Base-by-base conservation (phyloP, 2,888 invertebrate genomes). In the Thalpophila matura region DNA sequence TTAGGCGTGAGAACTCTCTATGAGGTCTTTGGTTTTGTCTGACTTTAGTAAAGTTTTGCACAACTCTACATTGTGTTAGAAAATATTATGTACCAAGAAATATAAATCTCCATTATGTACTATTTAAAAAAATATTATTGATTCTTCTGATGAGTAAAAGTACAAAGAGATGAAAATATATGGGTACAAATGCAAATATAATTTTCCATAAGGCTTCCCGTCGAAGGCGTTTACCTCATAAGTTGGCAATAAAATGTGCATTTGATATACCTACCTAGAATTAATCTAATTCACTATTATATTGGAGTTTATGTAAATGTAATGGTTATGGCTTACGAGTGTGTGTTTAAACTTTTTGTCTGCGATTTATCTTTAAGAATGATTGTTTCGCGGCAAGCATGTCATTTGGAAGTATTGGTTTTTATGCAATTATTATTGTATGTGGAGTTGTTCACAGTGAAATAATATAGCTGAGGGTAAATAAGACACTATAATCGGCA, bases 241-340 rank as follows among this genome's bases (percentile, higher is more conserved):
- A 45, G 38, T 40, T 22, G 40, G 37, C 54, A 33, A 66, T 59
- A 24, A 37, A 59, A 73, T 29, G 16, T 70, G 74, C 55, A 74
- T 74, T 74, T 74, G 29, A 43, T 51, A 12, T 67, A n/a, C n/a
- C n/a, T n/a, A n/a, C n/a, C n/a, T n/a, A 74, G 47, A 65, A 58
- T 58, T 45, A 49, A 45, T 35, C 14, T 54, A 38, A 47, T 50
- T 63, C 29, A 50, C 60, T 46, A 64, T 51, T 43, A n/a, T 59
- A 55, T 63, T 53, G 53, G 46, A 42, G 18, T 38, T 46, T 18
- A 37, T 55, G 16, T 43, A 42, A 37, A 57, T 58, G 54, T 66
- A 51, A 38, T 60, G 60, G 50, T 43, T 59, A 67, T 56, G 70
- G 70, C 53, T 69, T 38, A 46, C 0, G 40, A 35, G 50, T 60